Conservation (phyloP, 2,888 invertebrate species). For the Polyploca ridens region DNA sequence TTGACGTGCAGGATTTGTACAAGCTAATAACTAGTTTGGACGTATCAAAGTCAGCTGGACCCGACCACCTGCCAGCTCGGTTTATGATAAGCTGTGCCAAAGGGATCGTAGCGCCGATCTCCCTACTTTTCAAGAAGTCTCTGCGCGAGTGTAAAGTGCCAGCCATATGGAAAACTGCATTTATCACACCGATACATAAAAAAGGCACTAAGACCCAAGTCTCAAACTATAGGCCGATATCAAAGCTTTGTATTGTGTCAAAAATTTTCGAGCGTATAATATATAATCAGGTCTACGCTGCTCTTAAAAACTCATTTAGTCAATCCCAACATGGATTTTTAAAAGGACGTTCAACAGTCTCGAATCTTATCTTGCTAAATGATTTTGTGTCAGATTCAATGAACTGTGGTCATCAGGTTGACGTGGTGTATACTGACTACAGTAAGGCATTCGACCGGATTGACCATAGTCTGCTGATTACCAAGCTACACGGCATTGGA, state of each 20-base stretch:
- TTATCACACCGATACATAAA: too few species aligned
- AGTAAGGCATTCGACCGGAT: background rate
- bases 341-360: background rate
- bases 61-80: too few species aligned
- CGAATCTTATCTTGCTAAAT: background rate
- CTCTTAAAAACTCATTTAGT: background rate
- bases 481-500: background rate
- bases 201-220: too few species aligned
- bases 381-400: background rate
- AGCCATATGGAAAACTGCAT: too few species aligned
- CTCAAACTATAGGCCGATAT: background rate
- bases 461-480: background rate
- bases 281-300: background rate
- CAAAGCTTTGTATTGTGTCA: background rate
- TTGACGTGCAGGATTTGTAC: too few species aligned
- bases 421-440: background rate
- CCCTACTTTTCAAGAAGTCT: too few species aligned
- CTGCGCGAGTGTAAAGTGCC: too few species aligned
- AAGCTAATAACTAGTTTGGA: too few species aligned
- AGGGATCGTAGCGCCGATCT: too few species aligned
- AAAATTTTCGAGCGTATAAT: background rate
- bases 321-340: background rate
- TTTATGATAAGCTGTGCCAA: too few species aligned
- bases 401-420: background rate
- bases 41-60: too few species aligned